Conservation (phyloP, 1,140 invertebrate species). For the Chionoecetes opilio region DNA sequence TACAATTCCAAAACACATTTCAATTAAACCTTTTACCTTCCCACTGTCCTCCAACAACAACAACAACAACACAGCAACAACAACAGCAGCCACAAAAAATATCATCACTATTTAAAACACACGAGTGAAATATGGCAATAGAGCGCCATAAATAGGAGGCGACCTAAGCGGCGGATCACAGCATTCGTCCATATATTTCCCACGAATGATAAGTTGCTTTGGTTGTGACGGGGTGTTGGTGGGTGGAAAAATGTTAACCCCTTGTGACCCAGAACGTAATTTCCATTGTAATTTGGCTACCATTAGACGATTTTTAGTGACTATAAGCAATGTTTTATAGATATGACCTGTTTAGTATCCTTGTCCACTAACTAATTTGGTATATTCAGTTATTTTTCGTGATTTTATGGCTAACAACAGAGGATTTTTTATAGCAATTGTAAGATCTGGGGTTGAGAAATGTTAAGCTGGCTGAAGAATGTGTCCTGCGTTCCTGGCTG, state of each 20-base stretch:
- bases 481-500: too few species aligned
- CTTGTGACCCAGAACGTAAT: too few species aligned
- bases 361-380: too few species aligned
- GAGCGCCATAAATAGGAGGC: not conserved
- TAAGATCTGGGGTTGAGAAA: not conserved
- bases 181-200: not conserved
- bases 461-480: not conserved
- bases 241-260: not conserved
- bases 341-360: too few species aligned
- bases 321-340: too few species aligned
- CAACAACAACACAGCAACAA: too few species aligned
- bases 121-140: not conserved
- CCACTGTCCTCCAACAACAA: too few species aligned
- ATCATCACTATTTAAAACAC: not conserved
- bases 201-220: not conserved
- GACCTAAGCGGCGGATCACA: not conserved
- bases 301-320: too few species aligned
- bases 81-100: too few species aligned
- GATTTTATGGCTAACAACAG: too few species aligned
- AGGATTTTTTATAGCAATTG: not conserved
- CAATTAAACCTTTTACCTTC: conserved; percentile 1
- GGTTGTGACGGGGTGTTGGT: not conserved
- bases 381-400: too few species aligned
- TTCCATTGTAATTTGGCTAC: too few species aligned
- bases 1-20: not conserved